These are phyloP conservation scores for Drosophila pseudotakahashii DNA, from an alignment of 2,888 invertebrate genomes.

Conservation along the genomic window DNA sequence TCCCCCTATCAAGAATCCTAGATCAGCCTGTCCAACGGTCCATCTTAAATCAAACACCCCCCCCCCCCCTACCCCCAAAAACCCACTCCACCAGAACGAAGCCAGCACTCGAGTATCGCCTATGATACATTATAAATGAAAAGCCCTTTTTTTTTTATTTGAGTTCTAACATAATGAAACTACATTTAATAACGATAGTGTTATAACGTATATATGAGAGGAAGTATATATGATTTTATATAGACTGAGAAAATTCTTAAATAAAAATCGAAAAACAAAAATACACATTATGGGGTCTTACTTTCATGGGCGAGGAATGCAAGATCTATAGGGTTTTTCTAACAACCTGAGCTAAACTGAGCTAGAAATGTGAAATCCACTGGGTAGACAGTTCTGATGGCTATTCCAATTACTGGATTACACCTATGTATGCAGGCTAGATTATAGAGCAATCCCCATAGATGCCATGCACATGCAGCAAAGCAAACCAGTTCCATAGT, in stretches of 20 bases:
- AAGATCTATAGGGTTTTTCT: neutral
- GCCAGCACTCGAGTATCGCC: constrained; percentile 9
- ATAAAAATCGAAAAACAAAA: constrained; percentile 63
- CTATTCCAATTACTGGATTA: constrained; percentile 1
- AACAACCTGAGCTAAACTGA: neutral
- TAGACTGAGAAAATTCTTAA: constrained; percentile 80
- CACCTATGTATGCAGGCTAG: neutral
- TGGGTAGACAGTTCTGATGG: no score
- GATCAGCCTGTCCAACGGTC: neutral
- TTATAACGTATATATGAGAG: constrained; percentile 47
- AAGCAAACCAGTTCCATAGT: constrained; percentile 15
- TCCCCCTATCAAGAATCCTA: neutral
- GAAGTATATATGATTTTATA: constrained; percentile 72
- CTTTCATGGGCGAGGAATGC: no score
- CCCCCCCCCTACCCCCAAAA: no score
- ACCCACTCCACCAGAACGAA: neutral
- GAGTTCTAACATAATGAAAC: constrained; percentile 50
- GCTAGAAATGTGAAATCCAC: no score
- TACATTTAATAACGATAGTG: constrained; percentile 56
- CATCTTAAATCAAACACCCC: neutral
- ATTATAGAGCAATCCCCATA: neutral
- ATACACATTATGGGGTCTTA: no score
- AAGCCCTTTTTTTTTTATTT: constrained; percentile 46
- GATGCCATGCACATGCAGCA: neutral
- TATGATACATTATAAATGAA: constrained; percentile 7